Evolutionary conservation across 2,888 invertebrate genomes (phyloP).

Genomic region (Drosophila longiperda): DNA sequence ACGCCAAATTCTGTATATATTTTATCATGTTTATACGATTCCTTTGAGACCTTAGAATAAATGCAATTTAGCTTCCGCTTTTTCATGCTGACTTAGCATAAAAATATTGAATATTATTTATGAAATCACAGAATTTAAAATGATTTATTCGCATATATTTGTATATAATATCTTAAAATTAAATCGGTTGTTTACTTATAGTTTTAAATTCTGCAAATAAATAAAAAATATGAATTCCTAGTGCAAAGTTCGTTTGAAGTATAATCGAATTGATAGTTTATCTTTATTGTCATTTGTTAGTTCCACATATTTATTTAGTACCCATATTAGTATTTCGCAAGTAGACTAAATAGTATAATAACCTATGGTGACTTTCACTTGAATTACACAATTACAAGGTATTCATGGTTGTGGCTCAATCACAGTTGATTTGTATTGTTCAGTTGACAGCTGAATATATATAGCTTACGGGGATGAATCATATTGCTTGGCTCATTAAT

Average conservation of each 20-base stretch:
- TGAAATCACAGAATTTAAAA: conserved; percentile 6
- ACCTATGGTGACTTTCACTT: conserved; percentile 21
- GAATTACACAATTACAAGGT: conserved; percentile 31
- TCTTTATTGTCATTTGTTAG: conserved; percentile 31
- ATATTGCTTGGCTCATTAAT: conserved; percentile 73
- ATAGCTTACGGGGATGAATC: conserved; percentile 52
- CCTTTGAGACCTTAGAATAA: conserved; percentile 12
- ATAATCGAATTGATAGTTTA: conserved; percentile 38
- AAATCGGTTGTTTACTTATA: background rate
- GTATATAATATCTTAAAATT: conserved; percentile 4
- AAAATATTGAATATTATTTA: conserved; percentile 6
- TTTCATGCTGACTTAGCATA: conserved; percentile 29
- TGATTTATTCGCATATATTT: conserved; percentile 11
- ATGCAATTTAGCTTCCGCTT: conserved; percentile 5
- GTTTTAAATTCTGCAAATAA: background rate
- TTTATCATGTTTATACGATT: conserved; percentile 2
- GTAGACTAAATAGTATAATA: conserved; percentile 20
- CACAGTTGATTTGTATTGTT: conserved; percentile 34
- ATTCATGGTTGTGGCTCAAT: conserved; percentile 35
- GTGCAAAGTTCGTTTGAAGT: conserved; percentile 30
- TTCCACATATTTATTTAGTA: conserved; percentile 2
- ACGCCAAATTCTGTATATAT: background rate
- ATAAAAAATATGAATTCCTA: background rate
- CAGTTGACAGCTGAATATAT: conserved; percentile 4
- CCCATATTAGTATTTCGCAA: conserved; percentile 35